A percentile compares a stretch with the other conserved stretches of the same genome.
Conservation (phyloP, 1,140 invertebrate species). For the Cotesia vestalis region DNA sequence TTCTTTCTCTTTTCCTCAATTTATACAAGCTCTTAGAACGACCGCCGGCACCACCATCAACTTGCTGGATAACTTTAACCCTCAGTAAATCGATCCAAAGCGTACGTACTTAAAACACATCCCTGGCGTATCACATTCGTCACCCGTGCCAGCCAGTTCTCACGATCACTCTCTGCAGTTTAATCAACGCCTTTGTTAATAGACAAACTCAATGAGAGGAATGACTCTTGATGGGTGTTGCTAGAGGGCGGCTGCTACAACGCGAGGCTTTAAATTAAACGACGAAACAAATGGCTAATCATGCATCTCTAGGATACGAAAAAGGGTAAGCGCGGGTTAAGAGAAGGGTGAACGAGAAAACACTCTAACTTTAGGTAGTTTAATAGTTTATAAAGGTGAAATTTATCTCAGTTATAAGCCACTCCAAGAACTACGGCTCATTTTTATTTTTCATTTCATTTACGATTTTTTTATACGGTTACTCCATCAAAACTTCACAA, state of each 20-base stretch:
- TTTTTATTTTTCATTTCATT: no score
- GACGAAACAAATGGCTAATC: constrained; percentile 62
- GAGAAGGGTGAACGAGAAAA: neutral
- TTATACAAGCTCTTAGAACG: constrained; percentile 18
- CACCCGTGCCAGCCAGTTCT: constrained; percentile 39
- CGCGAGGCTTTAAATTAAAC: constrained; percentile 55
- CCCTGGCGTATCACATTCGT: constrained; percentile 49
- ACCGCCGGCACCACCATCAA: neutral
- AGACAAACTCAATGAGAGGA: constrained; percentile 59
- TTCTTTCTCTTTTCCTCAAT: constrained; percentile 52
- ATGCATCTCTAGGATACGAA: constrained; percentile 48
- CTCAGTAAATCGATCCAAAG: constrained; percentile 11
- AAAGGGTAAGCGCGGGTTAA: neutral
- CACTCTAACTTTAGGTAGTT: neutral
- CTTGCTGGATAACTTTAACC: neutral
- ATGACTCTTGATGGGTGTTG: constrained; percentile 52
- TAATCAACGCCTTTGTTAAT: constrained; percentile 62
- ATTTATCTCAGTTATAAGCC: no score
- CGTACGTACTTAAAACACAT: constrained; percentile 24
- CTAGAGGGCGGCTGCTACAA: constrained; percentile 39
- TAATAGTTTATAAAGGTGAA: neutral
- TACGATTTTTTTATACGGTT: neutral
- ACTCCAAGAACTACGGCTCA: no score
- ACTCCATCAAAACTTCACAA: neutral
- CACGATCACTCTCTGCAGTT: constrained; percentile 48